These are phyloP conservation scores for Montipora foliosa DNA, from an alignment of 64 coral and sea anemone species.

Conservation along the genomic window DNA sequence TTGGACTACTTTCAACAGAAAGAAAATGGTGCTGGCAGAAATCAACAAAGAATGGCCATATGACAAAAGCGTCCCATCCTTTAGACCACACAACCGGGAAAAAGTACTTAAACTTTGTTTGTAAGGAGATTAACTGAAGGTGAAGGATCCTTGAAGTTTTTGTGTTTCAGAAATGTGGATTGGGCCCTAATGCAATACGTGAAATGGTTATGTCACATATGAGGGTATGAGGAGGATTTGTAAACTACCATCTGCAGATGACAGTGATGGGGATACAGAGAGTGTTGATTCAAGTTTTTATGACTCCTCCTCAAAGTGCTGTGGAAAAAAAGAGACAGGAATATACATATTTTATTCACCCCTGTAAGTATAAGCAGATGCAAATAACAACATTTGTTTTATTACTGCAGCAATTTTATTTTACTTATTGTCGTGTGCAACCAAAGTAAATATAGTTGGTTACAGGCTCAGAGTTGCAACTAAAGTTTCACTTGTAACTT, in stretches of 20 bases:
- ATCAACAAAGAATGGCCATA: constrained; percentile 36
- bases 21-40: constrained; percentile 40
- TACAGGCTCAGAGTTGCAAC: neutral
- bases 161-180: constrained; percentile 39
- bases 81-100: constrained; percentile 9
- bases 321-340: constrained; percentile 16
- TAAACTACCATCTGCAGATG: constrained; percentile 11
- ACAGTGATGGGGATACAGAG: constrained; percentile 24
- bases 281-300: constrained; percentile 25
- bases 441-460: neutral
- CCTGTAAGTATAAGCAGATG: constrained; percentile 45
- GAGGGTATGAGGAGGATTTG: constrained; percentile 18
- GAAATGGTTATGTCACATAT: constrained; percentile 47
- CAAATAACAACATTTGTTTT: neutral
- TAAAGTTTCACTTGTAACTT: neutral
- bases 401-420: constrained; percentile 14
- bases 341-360: constrained; percentile 40
- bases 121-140: constrained; percentile 37
- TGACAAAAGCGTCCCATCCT: constrained; percentile 6
- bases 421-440: neutral
- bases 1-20: constrained; percentile 6
- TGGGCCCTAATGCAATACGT: constrained; percentile 24
- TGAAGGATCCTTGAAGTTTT: constrained; percentile 1
- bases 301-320: constrained; percentile 34
- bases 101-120: constrained; percentile 30